These are phyloP conservation scores for Orius insidiosus DNA, from an alignment of 1,140 invertebrate species.

Conservation along the genomic window DNA sequence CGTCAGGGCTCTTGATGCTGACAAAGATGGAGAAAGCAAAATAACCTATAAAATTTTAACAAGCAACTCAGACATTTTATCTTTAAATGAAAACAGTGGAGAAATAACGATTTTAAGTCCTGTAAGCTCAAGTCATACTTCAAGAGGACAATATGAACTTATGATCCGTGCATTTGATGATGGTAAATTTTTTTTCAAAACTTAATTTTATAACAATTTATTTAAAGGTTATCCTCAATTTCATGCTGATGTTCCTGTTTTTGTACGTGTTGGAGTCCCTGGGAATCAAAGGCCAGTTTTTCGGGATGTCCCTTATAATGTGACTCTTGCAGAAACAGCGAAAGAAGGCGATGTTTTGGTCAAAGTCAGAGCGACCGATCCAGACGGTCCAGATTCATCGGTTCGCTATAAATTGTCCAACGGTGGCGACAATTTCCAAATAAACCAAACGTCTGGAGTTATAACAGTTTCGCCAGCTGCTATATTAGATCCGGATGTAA, in stretches of 20 bases:
- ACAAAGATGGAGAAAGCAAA: constrained; percentile 50
- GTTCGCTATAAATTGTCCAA: constrained; percentile 52
- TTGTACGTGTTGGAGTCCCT: constrained; percentile 52
- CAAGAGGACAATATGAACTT: constrained; percentile 51
- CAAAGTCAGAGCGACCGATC: constrained; percentile 50
- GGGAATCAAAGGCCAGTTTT: constrained; percentile 62
- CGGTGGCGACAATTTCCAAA: constrained; percentile 63
- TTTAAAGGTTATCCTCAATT: constrained; percentile 41
- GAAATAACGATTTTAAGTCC: constrained; percentile 44
- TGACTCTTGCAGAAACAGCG: constrained; percentile 51
- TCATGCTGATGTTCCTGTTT: constrained; percentile 41
- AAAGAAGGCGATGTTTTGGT: constrained; percentile 47
- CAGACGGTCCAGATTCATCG: constrained; percentile 50
- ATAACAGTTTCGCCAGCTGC: constrained; percentile 57
- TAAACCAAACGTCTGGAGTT: constrained; percentile 50
- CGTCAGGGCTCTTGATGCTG: constrained; percentile 46
- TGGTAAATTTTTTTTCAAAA: too few relatives aligned
- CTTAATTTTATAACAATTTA: too few relatives aligned
- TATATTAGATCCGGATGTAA: constrained; percentile 45
- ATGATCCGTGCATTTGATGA: constrained; percentile 50
- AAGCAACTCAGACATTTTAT: constrained; percentile 39
- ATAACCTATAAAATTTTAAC: constrained; percentile 47
- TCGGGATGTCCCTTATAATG: constrained; percentile 50
- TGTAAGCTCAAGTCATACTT: constrained; percentile 49
- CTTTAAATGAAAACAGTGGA: constrained; percentile 45